Base-by-base conservation (phyloP, 2,113 vertebrate genomes). In the Anolis sagrei region DNA sequence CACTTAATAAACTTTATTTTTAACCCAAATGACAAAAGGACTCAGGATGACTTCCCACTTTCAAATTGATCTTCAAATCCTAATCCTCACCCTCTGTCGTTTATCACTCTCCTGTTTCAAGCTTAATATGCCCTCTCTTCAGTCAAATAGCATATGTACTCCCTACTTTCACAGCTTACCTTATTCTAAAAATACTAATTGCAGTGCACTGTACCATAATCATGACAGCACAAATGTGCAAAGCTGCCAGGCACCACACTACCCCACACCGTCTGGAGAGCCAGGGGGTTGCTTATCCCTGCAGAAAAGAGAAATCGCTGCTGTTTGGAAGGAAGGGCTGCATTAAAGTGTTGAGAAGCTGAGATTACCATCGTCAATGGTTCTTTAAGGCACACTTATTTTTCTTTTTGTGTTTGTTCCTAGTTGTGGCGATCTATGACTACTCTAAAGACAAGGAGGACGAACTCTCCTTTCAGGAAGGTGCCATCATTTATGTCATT, bases 401-500 rank as follows among this genome's bases (percentile, higher is more conserved):
- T 5, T 73, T 7, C 23, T 89, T 68, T 95, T 86, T 89, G 66
- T 82, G 32, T 90, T 74, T 92, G 68, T 93, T 91, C 89, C 91
- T 94, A 99, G 99, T 99, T 96, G 99, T 99, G 96, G 99, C 99
- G 18, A 99, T 99, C 96, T 99, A 99, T 77, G 99, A 99, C 96
- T 99, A 99, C 95, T 88, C 94, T 0, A 97, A 98, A 58, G 98
- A 99, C 95, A 99, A 99, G 91, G 99, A 99, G 86, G 99, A 99
- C 73, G 98, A 99, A 97, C 97, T 99, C 39, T 99, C 99, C 0
- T 99, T 99, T 97, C 98, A 99, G 96, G 99, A 99, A 96, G 99
- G 99, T 84, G 98, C 99, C 96, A 99, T 99, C 94, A 99, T 99
- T 94, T 99, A 99, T 19, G 99, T 99, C 92, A 99, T 99, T 95